Evolutionary conservation across 2,797 vertebrate species (phyloP), one percentile per base, ranked within the genome.

Genomic region (Acanthurus tractus): DNA sequence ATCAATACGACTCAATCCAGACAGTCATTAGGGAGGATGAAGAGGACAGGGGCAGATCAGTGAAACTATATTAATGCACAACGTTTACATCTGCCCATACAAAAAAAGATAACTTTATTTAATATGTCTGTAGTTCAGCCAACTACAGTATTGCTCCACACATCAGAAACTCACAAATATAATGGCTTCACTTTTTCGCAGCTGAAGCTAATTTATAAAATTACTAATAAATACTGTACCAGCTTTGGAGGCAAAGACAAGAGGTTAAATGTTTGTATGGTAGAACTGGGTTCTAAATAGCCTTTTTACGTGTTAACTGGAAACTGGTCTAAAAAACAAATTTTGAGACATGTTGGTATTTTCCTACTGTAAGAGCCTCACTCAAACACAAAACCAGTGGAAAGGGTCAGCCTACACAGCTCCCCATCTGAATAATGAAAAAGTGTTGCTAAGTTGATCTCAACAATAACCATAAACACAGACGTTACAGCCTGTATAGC

Each of bases 1-100:
- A 86, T 86, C 79, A 66, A 89, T 79, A 74, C 49, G 66, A 50
- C 59, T 66, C 76, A 81, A 85, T 76, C 40, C n/a, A 66, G 57
- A 40, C 34, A 29, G 48, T 66, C 44, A n/a, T 69, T 40, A 59
- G 44, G 49, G 64, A 68, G 46, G 34, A 61, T 49, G 8, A 70
- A 18, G 22, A 38, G 38, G 62, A 55, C 36, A 58, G 40, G 44
- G 40, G 67, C 46, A 63, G 17, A 54, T 65, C 10, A 61, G 62
- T 48, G 65, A 25, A 75, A 63, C 18, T 42, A 53, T 22, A 57
- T 50, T 29, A 56, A 71, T 38, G 38, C 7, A 9, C 8, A 63
- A 23, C 2, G 14, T 25, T 65, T 36, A 59, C 58, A 40, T 72
- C 25, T 73, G 22, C 22, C 34, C 8, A 72, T 40, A 18, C 42